Percentiles rank a stretch among this genome's conserved stretches.
phyloP scores from a whole-genome alignment of 2,113 vertebrate genomes.

The Petaurus breviceps region DNA sequence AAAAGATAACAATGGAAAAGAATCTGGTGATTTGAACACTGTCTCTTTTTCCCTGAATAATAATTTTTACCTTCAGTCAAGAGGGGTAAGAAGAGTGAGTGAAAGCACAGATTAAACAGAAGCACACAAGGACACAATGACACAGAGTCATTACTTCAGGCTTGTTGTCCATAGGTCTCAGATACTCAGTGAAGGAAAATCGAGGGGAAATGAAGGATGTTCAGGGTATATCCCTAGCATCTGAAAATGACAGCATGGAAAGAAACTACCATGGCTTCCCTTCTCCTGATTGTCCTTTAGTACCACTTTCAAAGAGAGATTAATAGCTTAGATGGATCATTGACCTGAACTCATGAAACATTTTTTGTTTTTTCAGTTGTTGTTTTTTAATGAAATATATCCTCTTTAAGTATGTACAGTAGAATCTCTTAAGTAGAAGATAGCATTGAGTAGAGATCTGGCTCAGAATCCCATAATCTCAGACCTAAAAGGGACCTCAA shows the following conservation, averaged over 20 bases:
- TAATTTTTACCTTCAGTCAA: not conserved
- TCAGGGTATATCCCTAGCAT: not conserved
- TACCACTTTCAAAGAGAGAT: not conserved
- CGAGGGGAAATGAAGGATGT: not conserved
- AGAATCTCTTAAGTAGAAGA: not conserved
- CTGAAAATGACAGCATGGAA: not conserved
- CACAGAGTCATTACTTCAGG: not conserved
- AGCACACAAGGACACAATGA: not conserved
- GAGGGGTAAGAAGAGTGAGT: conserved; percentile 16
- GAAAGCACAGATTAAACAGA: not conserved
- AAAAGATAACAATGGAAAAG: not conserved
- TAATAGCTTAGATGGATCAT: not conserved
- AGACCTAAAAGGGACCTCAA: not conserved
- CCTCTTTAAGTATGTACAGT: not conserved
- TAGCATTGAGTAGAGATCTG: not conserved
- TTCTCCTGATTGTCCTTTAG: not conserved
- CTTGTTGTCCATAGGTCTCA: not conserved
- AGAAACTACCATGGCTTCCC: not conserved
- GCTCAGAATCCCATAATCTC: not conserved
- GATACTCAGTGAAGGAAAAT: not conserved
- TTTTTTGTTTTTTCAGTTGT: not conserved
- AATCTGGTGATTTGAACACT: not conserved
- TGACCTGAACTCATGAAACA: not conserved
- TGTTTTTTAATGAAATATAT: not conserved
- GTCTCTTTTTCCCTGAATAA: not conserved